Conservation (phyloP, 2,113 vertebrate species). For the Dicaeum eximium region DNA sequence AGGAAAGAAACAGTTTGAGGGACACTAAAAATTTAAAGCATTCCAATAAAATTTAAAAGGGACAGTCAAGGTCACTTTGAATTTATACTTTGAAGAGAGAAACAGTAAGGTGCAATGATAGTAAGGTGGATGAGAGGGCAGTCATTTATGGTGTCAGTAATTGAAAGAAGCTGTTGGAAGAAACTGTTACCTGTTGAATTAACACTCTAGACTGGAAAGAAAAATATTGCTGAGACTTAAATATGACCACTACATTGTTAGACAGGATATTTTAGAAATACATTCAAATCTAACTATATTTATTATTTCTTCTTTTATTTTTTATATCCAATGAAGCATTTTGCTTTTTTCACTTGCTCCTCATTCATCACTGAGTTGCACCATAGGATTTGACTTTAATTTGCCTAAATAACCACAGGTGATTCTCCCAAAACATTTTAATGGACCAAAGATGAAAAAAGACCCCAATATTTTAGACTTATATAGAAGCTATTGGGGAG, state of each 20-base stretch:
- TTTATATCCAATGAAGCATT: not conserved
- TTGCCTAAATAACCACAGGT: not conserved
- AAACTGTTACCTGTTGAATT: not conserved
- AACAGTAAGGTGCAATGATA: not conserved
- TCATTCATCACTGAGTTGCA: not conserved
- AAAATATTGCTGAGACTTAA: not conserved
- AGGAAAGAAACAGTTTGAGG: not conserved
- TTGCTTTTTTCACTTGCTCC: not conserved
- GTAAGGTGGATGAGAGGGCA: not conserved
- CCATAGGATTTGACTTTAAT: not conserved
- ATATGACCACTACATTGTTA: not conserved
- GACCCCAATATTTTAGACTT: not conserved
- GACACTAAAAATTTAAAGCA: not conserved
- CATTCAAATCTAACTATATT: not conserved
- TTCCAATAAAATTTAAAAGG: not conserved
- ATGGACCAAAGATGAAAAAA: not conserved
- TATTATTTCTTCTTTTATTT: not conserved
- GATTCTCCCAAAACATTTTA: not conserved
- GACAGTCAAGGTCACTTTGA: not conserved
- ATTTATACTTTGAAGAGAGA: not conserved
- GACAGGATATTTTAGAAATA: not conserved
- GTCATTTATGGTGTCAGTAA: not conserved
- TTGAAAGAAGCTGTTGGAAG: not conserved
- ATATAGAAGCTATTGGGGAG: not conserved
- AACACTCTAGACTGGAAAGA: not conserved